A percentile compares a stretch with the other conserved stretches of the same genome.
Conservation (phyloP, 2,113 vertebrate species). For the Tamias sibiricus region DNA sequence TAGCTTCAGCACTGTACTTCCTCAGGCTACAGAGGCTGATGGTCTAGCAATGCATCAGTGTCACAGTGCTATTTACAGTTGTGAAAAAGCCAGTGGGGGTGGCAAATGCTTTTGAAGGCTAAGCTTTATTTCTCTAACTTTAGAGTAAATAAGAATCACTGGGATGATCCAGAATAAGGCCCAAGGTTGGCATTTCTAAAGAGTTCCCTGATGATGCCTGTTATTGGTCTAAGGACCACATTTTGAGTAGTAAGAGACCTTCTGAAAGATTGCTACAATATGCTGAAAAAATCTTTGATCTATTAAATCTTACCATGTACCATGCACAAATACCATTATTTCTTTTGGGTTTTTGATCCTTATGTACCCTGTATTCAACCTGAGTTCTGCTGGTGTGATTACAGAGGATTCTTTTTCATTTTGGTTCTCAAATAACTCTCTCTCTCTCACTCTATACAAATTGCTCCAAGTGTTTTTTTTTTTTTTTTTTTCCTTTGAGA, state of each 20-base stretch:
- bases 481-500: slow-evolving; percentile 9
- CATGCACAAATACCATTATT: neutral
- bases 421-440: neutral
- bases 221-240: neutral
- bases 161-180: neutral
- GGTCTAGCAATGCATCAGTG: neutral
- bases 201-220: neutral
- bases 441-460: neutral
- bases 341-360: neutral
- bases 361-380: neutral
- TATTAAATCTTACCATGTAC: neutral
- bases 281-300: neutral
- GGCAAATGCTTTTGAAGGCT: neutral
- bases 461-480: neutral
- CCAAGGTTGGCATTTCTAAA: neutral
- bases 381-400: neutral
- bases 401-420: neutral
- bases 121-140: neutral
- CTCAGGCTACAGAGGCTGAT: neutral
- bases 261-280: neutral
- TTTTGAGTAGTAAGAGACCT: neutral
- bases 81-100: neutral
- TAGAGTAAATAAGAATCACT: neutral
- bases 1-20: neutral
- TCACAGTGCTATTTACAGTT: neutral